These are phyloP conservation scores for Actenoides hombroni DNA, from an alignment of 2,113 vertebrate species.

Conservation along the genomic window DNA sequence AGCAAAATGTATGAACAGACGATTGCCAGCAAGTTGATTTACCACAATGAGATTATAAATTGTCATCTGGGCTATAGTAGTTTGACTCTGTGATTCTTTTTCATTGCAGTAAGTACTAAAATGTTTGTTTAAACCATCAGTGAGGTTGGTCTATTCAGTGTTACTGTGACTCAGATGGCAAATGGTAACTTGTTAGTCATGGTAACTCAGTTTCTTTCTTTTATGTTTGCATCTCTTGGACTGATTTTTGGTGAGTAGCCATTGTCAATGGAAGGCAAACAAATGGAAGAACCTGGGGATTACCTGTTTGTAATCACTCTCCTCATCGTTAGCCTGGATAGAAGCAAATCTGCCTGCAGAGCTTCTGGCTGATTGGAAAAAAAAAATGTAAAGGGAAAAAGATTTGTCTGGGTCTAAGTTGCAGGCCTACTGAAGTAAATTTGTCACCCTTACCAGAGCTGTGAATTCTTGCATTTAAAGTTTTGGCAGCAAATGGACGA, in stretches of 20 bases:
- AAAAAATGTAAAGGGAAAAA: not conserved
- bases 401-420: not conserved
- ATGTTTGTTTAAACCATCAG: not conserved
- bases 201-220: not conserved
- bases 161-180: not conserved
- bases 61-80: slow-evolving; percentile 1
- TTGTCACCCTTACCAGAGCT: not conserved
- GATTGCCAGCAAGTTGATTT: slow-evolving; percentile 23
- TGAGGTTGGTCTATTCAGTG: not conserved
- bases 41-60: not conserved
- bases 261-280: not conserved
- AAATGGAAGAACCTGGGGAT: not conserved
- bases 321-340: not conserved
- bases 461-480: not conserved
- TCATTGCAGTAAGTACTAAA: not conserved
- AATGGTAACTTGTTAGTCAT: not conserved
- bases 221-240: not conserved
- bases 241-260: not conserved
- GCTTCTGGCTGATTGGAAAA: not conserved
- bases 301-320: not conserved
- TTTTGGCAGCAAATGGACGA: not conserved
- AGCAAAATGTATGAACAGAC: not conserved
- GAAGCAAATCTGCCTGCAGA: not conserved
- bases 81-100: slow-evolving; percentile 3
- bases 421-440: not conserved